Conservation (phyloP, 2,113 vertebrate genomes). For the Amblyopsis rosae region DNA sequence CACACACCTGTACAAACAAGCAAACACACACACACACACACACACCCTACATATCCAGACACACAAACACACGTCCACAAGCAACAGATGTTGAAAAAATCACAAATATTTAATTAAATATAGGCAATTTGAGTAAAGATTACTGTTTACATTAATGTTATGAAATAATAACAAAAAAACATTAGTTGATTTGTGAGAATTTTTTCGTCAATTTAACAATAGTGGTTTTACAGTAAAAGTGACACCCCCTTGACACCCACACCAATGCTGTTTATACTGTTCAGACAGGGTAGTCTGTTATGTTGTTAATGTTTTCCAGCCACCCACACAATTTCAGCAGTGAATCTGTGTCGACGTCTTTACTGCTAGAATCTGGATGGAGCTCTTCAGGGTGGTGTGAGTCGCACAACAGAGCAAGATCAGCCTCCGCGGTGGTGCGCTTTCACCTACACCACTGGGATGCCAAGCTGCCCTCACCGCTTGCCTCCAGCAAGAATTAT, state of each 20-base stretch:
- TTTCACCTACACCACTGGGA: constrained; percentile 61
- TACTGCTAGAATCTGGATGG: constrained; percentile 13
- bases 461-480: neutral
- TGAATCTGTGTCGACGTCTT: constrained; percentile 13
- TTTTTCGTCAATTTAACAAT: neutral
- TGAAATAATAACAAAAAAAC: no score
- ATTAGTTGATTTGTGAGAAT: neutral
- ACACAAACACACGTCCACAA: neutral
- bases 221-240: neutral
- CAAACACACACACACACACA: constrained; percentile 2
- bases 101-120: neutral
- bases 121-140: neutral
- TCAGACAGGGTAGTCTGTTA: no score
- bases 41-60: neutral
- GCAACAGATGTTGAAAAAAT: neutral
- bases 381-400: constrained; percentile 19
- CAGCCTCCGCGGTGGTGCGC: constrained; percentile 46
- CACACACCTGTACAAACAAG: neutral
- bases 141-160: neutral
- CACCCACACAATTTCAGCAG: constrained; percentile 15
- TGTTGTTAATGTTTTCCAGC: neutral
- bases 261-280: constrained; percentile 8
- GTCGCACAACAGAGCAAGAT: constrained; percentile 29
- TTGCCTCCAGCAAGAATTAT: constrained; percentile 2
- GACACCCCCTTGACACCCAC: neutral